phyloP scores from a whole-genome alignment of 2,888 invertebrate species.

The Cryptophagus acutangulus region DNA sequence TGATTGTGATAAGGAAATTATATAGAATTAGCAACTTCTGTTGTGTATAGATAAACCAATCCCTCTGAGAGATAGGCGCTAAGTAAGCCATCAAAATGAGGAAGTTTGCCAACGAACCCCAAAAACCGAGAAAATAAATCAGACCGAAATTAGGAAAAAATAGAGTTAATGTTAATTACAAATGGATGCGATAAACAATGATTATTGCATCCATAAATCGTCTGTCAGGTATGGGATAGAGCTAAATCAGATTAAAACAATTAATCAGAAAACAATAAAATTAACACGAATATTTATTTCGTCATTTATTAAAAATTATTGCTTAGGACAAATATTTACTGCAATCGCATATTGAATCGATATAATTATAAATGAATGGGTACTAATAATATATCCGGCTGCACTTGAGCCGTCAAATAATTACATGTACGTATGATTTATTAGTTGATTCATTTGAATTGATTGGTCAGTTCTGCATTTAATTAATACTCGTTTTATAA shows the following conservation, averaged over 20 bases:
- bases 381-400: conserved; percentile 28
- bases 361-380: conserved; percentile 1
- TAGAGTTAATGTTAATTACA: too few relatives aligned
- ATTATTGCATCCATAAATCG: too few relatives aligned
- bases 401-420: conserved; percentile 37
- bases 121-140: too few relatives aligned
- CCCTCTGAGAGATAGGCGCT: too few relatives aligned
- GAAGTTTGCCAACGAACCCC: too few relatives aligned
- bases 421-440: conserved; percentile 28
- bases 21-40: too few relatives aligned
- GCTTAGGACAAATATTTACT: too few relatives aligned
- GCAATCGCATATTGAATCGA: background rate
- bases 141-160: too few relatives aligned
- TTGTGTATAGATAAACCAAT: too few relatives aligned
- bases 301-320: background rate
- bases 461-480: conserved; percentile 36
- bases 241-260: background rate
- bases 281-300: background rate
- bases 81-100: too few relatives aligned
- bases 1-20: too few relatives aligned
- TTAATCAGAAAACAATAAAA: background rate
- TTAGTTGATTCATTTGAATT: conserved; percentile 33
- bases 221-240: background rate
- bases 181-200: too few relatives aligned
- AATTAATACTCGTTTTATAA: conserved; percentile 29